These are phyloP conservation scores for Athene noctua DNA, from an alignment of 2,113 vertebrate species.

Conservation along the genomic window DNA sequence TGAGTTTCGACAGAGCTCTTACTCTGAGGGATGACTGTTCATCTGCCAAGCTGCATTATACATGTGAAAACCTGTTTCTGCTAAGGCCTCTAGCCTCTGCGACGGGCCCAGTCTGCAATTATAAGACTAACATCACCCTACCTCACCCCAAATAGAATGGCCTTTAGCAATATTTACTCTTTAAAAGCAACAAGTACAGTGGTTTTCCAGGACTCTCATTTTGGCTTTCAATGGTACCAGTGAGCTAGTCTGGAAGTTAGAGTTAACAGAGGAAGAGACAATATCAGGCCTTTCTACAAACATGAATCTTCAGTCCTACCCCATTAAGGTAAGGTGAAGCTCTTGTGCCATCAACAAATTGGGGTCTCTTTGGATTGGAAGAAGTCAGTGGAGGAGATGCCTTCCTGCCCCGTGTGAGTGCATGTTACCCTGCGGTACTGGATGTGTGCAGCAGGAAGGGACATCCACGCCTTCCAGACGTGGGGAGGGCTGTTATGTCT, in stretches of 20 bases:
- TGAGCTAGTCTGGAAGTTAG: background rate
- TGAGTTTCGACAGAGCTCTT: background rate
- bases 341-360: background rate
- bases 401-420: accelerated
- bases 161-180: background rate
- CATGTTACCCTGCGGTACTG: background rate
- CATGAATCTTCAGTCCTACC: background rate
- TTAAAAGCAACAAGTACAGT: background rate
- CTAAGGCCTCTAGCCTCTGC: background rate
- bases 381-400: background rate
- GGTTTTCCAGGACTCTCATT: background rate
- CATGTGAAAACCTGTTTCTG: conserved; percentile 20
- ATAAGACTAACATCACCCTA: background rate
- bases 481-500: background rate
- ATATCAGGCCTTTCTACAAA: background rate
- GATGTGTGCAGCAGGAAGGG: background rate
- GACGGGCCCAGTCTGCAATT: background rate
- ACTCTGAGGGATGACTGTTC: conserved; percentile 11
- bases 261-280: background rate
- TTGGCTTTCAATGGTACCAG: background rate
- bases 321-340: background rate
- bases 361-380: background rate
- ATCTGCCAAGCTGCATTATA: conserved; percentile 25
- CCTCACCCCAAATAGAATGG: background rate
- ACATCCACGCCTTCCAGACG: background rate